Base-by-base conservation (phyloP, 2,797 vertebrate genomes). In the Peromyscus nudipes region DNA sequence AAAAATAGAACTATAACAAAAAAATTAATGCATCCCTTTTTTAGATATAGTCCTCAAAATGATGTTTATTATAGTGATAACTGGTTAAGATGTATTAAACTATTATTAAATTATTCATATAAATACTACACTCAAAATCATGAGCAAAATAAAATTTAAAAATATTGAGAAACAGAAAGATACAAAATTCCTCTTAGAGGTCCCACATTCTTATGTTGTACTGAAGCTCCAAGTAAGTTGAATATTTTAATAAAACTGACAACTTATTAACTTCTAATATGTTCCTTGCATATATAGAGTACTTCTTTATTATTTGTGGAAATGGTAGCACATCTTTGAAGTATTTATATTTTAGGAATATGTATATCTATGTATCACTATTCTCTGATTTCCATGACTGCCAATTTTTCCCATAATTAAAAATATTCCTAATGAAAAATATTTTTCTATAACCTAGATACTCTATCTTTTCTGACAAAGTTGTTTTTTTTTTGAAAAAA, bases 331-430 rank as follows among this genome's bases (percentile, higher is more conserved):
- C n/a, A 60, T 84, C 6, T 83, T 11, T 85, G 69, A 60, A 82
- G 4, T 69, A 75, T 95, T 92, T 94, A 73, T 87, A n/a, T 62
- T 91, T 87, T 73, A 55, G 25, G 16, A 80, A 77, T 3, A 90
- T 1, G 31, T 65, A 81, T 57, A 34, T 76, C 6, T 88, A 40
- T 40, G n/a, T 73, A 77, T 8, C 13, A 65, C 0, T 4, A 69
- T 71, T 82, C 29, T 67, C 8, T 73, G 55, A 55, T 69, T 96
- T 89, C 16, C 19, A 14, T 83, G 83, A 49, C 1, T 95, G 12
- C 73, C 55, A 81, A 37, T 11, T 67, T 92, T 91, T 65, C 27
- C 12, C 25, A n/a, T 79, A 83, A 60, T 52, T 17, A n/a, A 43
- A 55, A 60, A n/a, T 79, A 34, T 43, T 71, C 43, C 92, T 29